Percentiles rank a stretch among this genome's conserved stretches.
Evolutionary conservation across 2,888 invertebrate species (phyloP).

Genomic region (Eulithis testata): DNA sequence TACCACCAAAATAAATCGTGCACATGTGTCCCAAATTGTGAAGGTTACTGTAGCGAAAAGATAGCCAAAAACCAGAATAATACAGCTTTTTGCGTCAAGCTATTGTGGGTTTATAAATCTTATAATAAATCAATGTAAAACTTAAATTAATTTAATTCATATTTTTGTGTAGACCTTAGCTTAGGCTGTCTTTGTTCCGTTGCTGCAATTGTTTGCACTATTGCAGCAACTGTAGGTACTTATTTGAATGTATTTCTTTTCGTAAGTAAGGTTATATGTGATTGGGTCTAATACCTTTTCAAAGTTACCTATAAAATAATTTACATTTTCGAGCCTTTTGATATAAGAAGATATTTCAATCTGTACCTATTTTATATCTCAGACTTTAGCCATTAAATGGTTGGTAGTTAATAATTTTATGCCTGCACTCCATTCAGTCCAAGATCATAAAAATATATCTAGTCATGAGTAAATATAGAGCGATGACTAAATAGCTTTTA

Average conservation of each 20-base stretch:
- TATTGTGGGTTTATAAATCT: too few species aligned
- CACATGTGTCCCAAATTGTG: conserved; percentile 1
- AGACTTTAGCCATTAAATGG: conserved; percentile 32
- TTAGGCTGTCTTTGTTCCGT: too few species aligned
- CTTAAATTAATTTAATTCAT: too few species aligned
- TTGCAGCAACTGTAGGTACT: too few species aligned
- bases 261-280: too few species aligned
- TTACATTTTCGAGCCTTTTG: conserved; percentile 8
- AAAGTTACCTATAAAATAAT: background rate
- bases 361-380: conserved; percentile 17
- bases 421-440: conserved; percentile 42
- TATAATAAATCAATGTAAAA: too few species aligned
- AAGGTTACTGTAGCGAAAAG: background rate
- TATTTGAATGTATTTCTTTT: too few species aligned
- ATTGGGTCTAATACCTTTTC: too few species aligned
- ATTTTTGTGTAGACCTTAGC: too few species aligned
- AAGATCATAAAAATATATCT: conserved; percentile 55
- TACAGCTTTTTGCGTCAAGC: too few species aligned
- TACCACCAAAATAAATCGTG: conserved; percentile 2
- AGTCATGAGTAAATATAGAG: conserved; percentile 56
- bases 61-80: background rate
- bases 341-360: conserved; percentile 25
- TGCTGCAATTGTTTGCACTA: too few species aligned
- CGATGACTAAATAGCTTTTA: conserved; percentile 45
- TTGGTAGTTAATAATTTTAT: conserved; percentile 44